A percentile compares a stretch with the other conserved stretches of the same genome.
phyloP scores from a whole-genome alignment of 2,113 vertebrate species.

The Bostrychus sinensis region DNA sequence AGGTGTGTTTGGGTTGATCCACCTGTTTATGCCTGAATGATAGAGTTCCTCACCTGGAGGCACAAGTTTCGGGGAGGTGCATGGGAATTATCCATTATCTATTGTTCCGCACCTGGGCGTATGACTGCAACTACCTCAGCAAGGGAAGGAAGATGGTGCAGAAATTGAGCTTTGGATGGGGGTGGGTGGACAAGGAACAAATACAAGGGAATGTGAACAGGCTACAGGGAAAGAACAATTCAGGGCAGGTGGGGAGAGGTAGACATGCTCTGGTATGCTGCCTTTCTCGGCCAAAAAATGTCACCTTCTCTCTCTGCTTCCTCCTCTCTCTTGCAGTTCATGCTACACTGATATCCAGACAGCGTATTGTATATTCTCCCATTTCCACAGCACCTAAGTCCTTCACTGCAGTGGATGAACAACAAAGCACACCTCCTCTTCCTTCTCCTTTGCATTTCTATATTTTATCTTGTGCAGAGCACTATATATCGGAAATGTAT shows the following conservation, averaged over 20 bases:
- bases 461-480: background rate
- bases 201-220: constrained; percentile 28
- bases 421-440: constrained; percentile 44
- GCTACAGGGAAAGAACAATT: constrained; percentile 26
- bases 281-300: constrained; percentile 35
- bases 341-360: constrained; percentile 12
- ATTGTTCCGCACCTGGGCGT: constrained; percentile 76
- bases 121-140: constrained; percentile 54
- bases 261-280: constrained; percentile 25
- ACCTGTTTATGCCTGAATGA: constrained; percentile 72
- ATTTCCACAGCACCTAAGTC: constrained; percentile 13
- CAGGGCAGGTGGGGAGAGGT: constrained; percentile 40
- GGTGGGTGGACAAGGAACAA: constrained; percentile 39
- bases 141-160: constrained; percentile 43
- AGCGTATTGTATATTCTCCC: background rate
- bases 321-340: background rate
- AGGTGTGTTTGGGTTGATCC: constrained; percentile 75
- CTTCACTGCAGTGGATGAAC: constrained; percentile 32
- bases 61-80: constrained; percentile 63
- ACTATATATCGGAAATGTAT: background rate
- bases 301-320: constrained; percentile 41
- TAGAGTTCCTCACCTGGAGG: constrained; percentile 81
- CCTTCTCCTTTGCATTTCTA: constrained; percentile 21
- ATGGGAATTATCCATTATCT: constrained; percentile 64
- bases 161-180: constrained; percentile 40